Evolutionary conservation across 2,888 invertebrate genomes (phyloP).

Genomic region (Mythimna loreyi): DNA sequence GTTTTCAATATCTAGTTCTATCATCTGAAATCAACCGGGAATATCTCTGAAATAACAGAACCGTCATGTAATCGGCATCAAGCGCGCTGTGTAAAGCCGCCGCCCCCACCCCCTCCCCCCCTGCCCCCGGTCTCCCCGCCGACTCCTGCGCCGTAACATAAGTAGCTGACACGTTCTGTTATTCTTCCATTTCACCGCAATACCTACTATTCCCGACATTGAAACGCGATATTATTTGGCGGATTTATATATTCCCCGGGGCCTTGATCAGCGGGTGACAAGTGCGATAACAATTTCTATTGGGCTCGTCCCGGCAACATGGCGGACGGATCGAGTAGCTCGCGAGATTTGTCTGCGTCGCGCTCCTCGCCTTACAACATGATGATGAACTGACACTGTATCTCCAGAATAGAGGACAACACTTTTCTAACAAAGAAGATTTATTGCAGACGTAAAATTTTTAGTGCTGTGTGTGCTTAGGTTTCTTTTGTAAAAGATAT

Average conservation of each 20-base stretch:
- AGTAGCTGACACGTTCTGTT: conserved; percentile 54
- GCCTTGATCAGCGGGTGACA: conserved; percentile 65
- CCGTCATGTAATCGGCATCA: conserved; percentile 20
- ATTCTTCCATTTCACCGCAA: conserved; percentile 43
- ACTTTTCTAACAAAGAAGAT: conserved; percentile 42
- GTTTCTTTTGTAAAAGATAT: conserved; percentile 26
- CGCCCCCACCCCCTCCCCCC: neutral
- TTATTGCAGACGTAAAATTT: conserved; percentile 43
- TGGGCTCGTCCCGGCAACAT: conserved; percentile 45
- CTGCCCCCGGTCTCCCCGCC: no score
- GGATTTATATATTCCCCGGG: conserved; percentile 63
- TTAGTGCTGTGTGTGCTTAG: conserved; percentile 6
- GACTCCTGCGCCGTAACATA: conserved; percentile 34
- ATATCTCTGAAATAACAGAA: conserved; percentile 15
- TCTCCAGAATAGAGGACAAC: conserved; percentile 27
- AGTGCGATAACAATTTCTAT: conserved; percentile 69
- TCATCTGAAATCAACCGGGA: neutral
- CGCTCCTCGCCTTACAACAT: conserved; percentile 39
- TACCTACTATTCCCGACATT: conserved; percentile 49
- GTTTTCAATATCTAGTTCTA: conserved; percentile 14
- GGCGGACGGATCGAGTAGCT: conserved; percentile 40
- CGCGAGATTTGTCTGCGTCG: conserved; percentile 57
- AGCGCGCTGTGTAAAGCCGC: neutral
- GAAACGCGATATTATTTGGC: conserved; percentile 63
- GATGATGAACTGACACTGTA: conserved; percentile 56